A percentile compares a stretch with the other conserved stretches of the same genome.
These are phyloP conservation scores for Felis catus DNA, from an alignment of 2,113 vertebrate genomes.

Conservation along the genomic window DNA sequence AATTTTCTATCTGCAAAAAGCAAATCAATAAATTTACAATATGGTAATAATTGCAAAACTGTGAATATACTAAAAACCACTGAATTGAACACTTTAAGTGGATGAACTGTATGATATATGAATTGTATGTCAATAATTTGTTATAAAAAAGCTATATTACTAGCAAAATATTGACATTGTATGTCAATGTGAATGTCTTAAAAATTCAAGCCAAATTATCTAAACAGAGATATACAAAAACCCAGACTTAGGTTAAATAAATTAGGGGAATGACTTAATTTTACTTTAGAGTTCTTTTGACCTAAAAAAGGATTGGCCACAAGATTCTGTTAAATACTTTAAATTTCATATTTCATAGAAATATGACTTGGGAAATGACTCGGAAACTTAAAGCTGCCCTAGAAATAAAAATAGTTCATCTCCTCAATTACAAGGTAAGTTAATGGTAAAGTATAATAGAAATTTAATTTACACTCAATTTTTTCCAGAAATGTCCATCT, in stretches of 20 bases:
- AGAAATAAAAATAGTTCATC: not conserved
- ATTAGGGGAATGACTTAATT: not conserved
- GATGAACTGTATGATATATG: not conserved
- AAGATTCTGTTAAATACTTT: slow-evolving; percentile 1
- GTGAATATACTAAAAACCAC: not conserved
- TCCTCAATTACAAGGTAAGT: not conserved
- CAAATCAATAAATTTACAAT: slow-evolving; percentile 4
- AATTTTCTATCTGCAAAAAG: not conserved
- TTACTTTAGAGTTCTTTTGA: not conserved
- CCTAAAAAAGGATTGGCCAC: not conserved
- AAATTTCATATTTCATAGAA: not conserved
- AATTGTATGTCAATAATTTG: not conserved
- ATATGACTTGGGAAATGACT: not conserved
- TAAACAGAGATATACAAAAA: not conserved
- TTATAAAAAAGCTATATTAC: not conserved
- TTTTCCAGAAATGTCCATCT: slow-evolving; percentile 11
- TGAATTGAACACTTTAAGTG: not conserved
- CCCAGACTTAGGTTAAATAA: not conserved
- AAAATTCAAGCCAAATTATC: not conserved
- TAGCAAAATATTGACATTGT: not conserved
- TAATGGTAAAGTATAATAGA: not conserved
- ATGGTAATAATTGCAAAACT: not conserved
- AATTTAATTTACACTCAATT: not conserved
- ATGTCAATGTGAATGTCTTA: not conserved
- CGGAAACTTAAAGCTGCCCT: not conserved